Conservation (phyloP, 2,797 vertebrate species). For the Phataginus tricuspis region DNA sequence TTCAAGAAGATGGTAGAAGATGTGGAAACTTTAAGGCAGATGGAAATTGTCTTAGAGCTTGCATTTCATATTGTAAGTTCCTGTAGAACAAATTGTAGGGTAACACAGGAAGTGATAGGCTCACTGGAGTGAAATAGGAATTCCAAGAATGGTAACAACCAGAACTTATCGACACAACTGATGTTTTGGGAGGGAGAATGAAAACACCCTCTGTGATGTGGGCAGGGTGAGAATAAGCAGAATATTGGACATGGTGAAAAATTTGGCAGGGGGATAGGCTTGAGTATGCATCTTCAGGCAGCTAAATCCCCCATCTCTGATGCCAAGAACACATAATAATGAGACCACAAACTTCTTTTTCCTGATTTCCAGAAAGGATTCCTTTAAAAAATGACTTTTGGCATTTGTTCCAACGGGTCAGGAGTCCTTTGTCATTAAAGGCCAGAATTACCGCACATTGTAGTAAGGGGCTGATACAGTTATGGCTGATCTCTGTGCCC, state of each 20-base stretch:
- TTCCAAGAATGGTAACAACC: neutral
- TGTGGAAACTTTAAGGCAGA: neutral
- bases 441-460: neutral
- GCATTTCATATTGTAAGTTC: neutral
- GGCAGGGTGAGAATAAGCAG: neutral
- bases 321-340: neutral
- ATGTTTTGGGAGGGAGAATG: neutral
- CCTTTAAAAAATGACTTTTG: neutral
- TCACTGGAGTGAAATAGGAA: neutral
- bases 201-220: neutral
- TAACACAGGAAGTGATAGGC: neutral
- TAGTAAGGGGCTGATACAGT: neutral
- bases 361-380: neutral
- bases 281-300: neutral
- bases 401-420: neutral
- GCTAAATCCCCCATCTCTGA: neutral
- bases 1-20: neutral
- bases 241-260: neutral
- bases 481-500: neutral
- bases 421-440: neutral
- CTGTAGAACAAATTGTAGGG: neutral
- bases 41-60: neutral
- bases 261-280: neutral
- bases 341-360: neutral
- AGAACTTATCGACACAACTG: neutral